Evolutionary conservation across 2,113 vertebrate species (phyloP).

Genomic region (Planiliza haematocheilus): DNA sequence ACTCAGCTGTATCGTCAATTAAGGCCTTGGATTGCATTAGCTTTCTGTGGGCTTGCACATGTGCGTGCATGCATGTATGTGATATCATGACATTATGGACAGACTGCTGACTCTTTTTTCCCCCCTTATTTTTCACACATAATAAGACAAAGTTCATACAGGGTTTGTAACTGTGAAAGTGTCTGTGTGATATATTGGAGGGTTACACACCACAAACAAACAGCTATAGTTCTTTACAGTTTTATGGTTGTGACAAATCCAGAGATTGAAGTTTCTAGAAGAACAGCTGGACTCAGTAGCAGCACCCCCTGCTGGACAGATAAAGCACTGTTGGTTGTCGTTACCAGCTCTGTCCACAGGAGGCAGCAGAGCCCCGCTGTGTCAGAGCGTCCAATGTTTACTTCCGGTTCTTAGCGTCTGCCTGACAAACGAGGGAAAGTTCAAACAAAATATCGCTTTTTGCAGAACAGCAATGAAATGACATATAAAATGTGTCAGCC

Average conservation of each 20-base stretch:
- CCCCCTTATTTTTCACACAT: no score
- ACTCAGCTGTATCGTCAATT: slow-evolving; percentile 71
- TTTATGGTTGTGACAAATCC: slow-evolving; percentile 4
- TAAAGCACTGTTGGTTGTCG: not conserved
- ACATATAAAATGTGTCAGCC: slow-evolving; percentile 16
- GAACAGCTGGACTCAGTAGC: not conserved
- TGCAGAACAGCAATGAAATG: not conserved
- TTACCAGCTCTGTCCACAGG: slow-evolving; percentile 22
- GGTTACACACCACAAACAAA: not conserved
- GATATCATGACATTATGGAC: not conserved
- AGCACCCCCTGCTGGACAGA: slow-evolving; percentile 51
- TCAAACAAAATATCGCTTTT: slow-evolving; percentile 20
- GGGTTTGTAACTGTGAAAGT: not conserved
- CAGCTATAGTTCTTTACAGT: not conserved
- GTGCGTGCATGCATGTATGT: not conserved
- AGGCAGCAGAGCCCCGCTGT: slow-evolving; percentile 45
- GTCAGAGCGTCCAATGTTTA: not conserved
- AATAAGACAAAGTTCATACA: not conserved
- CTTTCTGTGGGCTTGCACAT: slow-evolving; percentile 4
- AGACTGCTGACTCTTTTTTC: not conserved
- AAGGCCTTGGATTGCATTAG: slow-evolving; percentile 41
- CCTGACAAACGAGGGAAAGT: slow-evolving; percentile 61
- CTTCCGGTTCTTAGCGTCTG: slow-evolving; percentile 46
- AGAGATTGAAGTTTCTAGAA: slow-evolving; percentile 60
- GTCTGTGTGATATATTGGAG: not conserved